Evolutionary conservation across 2,888 invertebrate genomes (phyloP).

Genomic region (Dicycla oo): DNA sequence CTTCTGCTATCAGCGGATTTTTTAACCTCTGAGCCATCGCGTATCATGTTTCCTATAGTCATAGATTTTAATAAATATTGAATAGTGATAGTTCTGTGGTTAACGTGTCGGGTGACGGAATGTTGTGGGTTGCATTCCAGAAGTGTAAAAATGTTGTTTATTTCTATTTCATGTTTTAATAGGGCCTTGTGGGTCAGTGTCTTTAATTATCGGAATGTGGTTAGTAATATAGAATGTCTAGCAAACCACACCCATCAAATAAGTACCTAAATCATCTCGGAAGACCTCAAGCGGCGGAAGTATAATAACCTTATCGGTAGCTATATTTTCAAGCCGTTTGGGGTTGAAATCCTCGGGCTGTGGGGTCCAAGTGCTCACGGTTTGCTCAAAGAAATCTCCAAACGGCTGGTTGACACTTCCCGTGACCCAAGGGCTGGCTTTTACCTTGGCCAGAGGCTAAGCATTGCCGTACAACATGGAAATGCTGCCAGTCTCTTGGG

Average conservation of each 20-base stretch:
- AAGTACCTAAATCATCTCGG: too few species aligned
- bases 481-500: too few species aligned
- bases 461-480: too few species aligned
- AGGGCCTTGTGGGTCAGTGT: background rate
- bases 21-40: background rate
- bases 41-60: conserved; percentile 31
- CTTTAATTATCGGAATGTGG: conserved; percentile 8
- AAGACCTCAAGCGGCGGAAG: too few species aligned
- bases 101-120: conserved; percentile 52
- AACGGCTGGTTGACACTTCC: too few species aligned
- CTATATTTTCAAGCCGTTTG: too few species aligned
- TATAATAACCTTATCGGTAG: too few species aligned
- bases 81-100: conserved; percentile 52
- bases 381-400: too few species aligned
- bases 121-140: conserved; percentile 63
- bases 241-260: background rate
- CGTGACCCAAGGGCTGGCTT: too few species aligned
- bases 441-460: too few species aligned
- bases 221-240: background rate
- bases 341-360: too few species aligned
- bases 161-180: conserved; percentile 22
- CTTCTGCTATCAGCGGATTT: background rate
- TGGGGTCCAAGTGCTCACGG: too few species aligned
- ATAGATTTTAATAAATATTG: conserved; percentile 39
- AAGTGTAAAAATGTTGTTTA: conserved; percentile 45